Percentiles rank a stretch among this genome's conserved stretches.
Evolutionary conservation across 1,140 invertebrate species (phyloP).

Genomic region (Spodoptera litura): DNA sequence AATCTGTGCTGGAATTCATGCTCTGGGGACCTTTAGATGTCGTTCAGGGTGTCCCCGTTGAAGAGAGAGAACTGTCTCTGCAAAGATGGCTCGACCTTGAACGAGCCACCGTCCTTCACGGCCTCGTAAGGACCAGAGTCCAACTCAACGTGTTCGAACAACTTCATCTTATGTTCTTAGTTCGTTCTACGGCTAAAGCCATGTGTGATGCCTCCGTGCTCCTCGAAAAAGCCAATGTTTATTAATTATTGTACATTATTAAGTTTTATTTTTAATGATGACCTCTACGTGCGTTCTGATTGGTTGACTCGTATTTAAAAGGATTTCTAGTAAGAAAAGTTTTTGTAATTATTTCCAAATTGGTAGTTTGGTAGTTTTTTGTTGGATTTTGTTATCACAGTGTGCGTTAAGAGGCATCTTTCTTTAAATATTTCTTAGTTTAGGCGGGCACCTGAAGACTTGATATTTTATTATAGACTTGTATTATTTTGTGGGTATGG

Average conservation of each 20-base stretch:
- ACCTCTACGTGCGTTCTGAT: conserved; percentile 8
- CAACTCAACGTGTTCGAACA: conserved; percentile 92
- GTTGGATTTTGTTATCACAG: conserved; percentile 3
- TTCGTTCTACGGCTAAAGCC: conserved; percentile 91
- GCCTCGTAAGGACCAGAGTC: conserved; percentile 90
- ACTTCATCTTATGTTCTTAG: conserved; percentile 93
- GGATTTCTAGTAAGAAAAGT: neutral
- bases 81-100: conserved; percentile 94
- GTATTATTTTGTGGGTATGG: conserved; percentile 21
- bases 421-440: conserved; percentile 46
- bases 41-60: conserved; percentile 87
- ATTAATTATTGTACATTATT: conserved; percentile 58
- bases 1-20: conserved; percentile 93
- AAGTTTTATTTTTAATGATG: conserved; percentile 26
- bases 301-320: conserved; percentile 15
- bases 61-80: conserved; percentile 90
- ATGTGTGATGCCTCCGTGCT: conserved; percentile 92
- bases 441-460: conserved; percentile 62
- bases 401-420: conserved; percentile 29
- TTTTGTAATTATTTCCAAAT: conserved; percentile 18
- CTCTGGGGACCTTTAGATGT: conserved; percentile 94
- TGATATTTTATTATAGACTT: conserved; percentile 44
- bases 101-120: conserved; percentile 92
- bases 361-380: neutral
- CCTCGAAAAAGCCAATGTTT: conserved; percentile 86